A percentile compares a stretch with the other conserved stretches of the same genome.
Evolutionary conservation across 2,113 vertebrate genomes (phyloP).

Genomic region (Ammodytes dubius): DNA sequence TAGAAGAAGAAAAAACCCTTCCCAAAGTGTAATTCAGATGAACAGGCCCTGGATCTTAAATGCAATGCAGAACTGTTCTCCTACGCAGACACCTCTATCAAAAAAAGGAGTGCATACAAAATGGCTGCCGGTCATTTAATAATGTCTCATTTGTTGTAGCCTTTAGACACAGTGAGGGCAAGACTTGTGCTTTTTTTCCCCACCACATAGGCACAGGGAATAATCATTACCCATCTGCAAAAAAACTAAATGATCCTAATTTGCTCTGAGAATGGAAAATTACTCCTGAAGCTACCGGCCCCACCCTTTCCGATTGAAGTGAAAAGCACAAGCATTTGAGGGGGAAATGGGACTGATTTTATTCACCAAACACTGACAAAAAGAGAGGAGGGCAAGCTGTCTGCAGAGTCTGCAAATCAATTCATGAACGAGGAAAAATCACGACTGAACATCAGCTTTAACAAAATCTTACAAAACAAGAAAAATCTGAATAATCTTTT

Average conservation of each 20-base stretch:
- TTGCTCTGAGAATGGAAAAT: slow-evolving; percentile 63
- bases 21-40: slow-evolving; percentile 14
- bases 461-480: slow-evolving; percentile 7
- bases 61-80: slow-evolving; percentile 51
- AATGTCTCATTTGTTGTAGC: slow-evolving; percentile 48
- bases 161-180: slow-evolving; percentile 42
- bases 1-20: slow-evolving; percentile 16
- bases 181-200: slow-evolving; percentile 6
- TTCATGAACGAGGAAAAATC: not conserved
- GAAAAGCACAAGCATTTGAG: slow-evolving; percentile 67
- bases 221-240: slow-evolving; percentile 62
- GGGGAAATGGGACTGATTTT: slow-evolving; percentile 71
- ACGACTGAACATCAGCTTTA: slow-evolving; percentile 43
- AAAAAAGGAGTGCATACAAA: slow-evolving; percentile 66
- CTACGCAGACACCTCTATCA: slow-evolving; percentile 43
- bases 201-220: slow-evolving; percentile 17
- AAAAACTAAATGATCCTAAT: slow-evolving; percentile 65
- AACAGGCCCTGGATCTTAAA: slow-evolving; percentile 25
- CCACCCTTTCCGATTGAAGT: slow-evolving; percentile 69
- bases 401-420: slow-evolving; percentile 22
- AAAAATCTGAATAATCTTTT: slow-evolving; percentile 15
- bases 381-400: slow-evolving; percentile 56
- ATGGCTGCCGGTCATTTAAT: slow-evolving; percentile 67
- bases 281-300: slow-evolving; percentile 54
- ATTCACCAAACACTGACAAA: slow-evolving; percentile 57